Evolutionary conservation across 2,888 invertebrate genomes (phyloP).

Genomic region (Torymus auratus): DNA sequence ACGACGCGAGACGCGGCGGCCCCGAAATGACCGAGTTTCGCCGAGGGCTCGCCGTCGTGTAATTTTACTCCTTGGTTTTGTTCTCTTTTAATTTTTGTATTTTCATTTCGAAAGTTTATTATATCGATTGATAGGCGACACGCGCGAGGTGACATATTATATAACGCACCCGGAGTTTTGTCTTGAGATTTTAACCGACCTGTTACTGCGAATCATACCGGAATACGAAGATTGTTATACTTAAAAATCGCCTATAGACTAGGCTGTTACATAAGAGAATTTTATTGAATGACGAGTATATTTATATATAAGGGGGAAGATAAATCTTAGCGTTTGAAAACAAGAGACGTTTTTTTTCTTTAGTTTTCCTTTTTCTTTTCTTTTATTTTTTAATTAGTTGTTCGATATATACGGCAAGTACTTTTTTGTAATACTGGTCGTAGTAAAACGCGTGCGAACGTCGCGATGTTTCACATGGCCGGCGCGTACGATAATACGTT

Average conservation of each 20-base stretch:
- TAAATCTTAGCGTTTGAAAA: slow-evolving; percentile 48
- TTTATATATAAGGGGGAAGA: slow-evolving; percentile 11
- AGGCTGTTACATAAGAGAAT: slow-evolving; percentile 15
- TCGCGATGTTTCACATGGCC: background rate
- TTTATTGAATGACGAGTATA: slow-evolving; percentile 24
- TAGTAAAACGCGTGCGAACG: slow-evolving; percentile 27
- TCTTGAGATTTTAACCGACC: slow-evolving; percentile 16
- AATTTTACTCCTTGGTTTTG: slow-evolving; percentile 6
- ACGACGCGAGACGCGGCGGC: background rate
- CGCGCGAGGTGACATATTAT: too few species aligned
- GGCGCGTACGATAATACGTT: slow-evolving; percentile 31
- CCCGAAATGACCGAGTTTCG: slow-evolving; percentile 18
- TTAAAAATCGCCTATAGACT: slow-evolving; percentile 20
- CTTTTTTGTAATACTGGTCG: slow-evolving; percentile 44
- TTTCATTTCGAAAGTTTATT: slow-evolving; percentile 2
- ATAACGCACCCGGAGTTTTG: background rate
- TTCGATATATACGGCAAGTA: slow-evolving; percentile 32
- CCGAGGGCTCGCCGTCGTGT: background rate
- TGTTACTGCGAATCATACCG: slow-evolving; percentile 3
- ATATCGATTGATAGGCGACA: background rate
- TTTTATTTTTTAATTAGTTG: slow-evolving; percentile 46
- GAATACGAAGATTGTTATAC: background rate
- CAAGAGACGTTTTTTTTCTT: slow-evolving; percentile 32
- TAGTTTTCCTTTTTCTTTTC: slow-evolving; percentile 19
- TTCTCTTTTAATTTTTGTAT: background rate